Evolutionary conservation across 2,113 vertebrate species (phyloP), one percentile per base, ranked within the genome.

Genomic region (Pyxicephalus adspersus): DNA sequence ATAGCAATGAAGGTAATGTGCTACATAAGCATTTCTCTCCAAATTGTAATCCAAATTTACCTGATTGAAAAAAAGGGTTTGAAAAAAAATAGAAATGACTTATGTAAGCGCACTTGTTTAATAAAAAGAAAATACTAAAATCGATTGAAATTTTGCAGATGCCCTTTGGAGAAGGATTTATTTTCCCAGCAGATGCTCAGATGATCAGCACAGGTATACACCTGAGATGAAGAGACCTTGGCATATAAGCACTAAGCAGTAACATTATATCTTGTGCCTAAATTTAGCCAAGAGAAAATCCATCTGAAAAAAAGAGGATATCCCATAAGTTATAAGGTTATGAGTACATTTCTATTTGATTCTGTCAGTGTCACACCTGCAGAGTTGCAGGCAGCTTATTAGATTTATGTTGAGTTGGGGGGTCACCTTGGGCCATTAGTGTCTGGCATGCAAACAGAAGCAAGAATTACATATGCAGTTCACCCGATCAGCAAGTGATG

Each of bases 201-300:
- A 26, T 34, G 45, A 67, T 16, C 34, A 67, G 34, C 11, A 15
- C 67, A 71, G 20, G 15, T 16, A 25, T 15, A 70, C 22, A 19
- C n/a, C 23, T 54, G 23, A 52, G 22, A n/a, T n/a, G n/a, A 52
- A 52, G 15, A 70, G 9, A 71, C 45, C 38, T 71, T 71, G 67
- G 28, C 67, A 28, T 54, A 71, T 19, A 45, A 71, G 25, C 50
- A 71, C 50, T 52, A 50, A 67, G 64, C 20, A 66, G 19, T 38
- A 38, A 38, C 5, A 38, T 38, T 38, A 38, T 38, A 38, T 9
- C 34, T 38, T 38, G 34, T 38, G 34, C 9, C 5, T 38, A 38
- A 38, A 38, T 38, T 38, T 38, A 38, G 34, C 5, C 34, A 38
- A 38, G 34, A 38, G 34, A 5, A 38, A 38, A 38, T 38, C 34